Conservation (phyloP, 2,888 invertebrate genomes). For the Tenthredo livida region DNA sequence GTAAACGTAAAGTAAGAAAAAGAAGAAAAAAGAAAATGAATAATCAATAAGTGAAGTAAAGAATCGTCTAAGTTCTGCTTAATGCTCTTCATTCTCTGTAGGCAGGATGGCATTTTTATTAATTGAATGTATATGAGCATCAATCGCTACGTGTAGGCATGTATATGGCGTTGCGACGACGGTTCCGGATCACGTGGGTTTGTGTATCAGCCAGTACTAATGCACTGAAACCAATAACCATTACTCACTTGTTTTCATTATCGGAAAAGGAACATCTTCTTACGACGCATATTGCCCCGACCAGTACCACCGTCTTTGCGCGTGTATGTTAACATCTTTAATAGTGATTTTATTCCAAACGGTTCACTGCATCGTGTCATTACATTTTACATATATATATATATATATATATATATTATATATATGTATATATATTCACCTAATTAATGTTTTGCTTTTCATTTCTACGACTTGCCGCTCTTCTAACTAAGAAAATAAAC, state of each 20-base stretch:
- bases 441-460: background rate
- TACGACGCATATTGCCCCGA: conserved; percentile 44
- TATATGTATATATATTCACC: background rate
- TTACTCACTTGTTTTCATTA: conserved; percentile 70
- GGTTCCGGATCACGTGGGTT: conserved; percentile 55
- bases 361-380: background rate
- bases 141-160: conserved; percentile 34
- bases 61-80: background rate
- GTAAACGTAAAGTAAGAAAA: background rate
- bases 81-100: background rate
- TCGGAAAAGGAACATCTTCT: conserved; percentile 61
- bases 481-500: background rate
- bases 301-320: background rate
- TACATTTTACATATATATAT: background rate
- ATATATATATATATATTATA: too few species aligned
- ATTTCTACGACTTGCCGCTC: background rate
- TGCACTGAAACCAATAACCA: conserved; percentile 64
- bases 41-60: background rate
- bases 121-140: background rate
- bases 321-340: conserved; percentile 12
- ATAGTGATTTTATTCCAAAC: background rate
- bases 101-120: background rate
- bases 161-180: conserved; percentile 56
- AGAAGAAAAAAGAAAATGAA: background rate
- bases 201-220: conserved; percentile 55